Evolutionary conservation across 1,140 invertebrate species (phyloP), one percentile per base, ranked within the genome.

Genomic region (Rhopalosiphum maidis): DNA sequence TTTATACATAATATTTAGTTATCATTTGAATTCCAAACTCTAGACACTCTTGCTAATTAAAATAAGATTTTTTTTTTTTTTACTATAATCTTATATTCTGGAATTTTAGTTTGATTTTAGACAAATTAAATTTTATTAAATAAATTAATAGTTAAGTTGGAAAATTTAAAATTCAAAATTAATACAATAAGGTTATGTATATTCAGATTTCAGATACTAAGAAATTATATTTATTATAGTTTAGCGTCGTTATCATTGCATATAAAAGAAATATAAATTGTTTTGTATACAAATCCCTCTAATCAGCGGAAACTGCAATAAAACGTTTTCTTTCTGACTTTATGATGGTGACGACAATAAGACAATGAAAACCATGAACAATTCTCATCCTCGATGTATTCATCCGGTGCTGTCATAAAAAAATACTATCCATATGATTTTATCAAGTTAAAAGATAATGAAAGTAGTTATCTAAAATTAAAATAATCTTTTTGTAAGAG

Each of bases 381-480:
- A 43, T 41, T 30, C 35, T 37, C 23, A 30, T 54, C 15, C 54
- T 30, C 37, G 18, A 60, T 60, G 37, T 68, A 60, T 9, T 9
- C 22, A 90, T 60, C 51, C 25, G 25, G 25, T 21, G 23, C 2
- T 25, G 37, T 60, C 54, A 60, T 54, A 23, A 90, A 37, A 55
- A 90, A 88, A 41, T 60, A 60, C 23, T 55, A 25, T 90, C n/a
- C 41, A 55, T 68, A 91, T 30, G 60, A 54, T 83, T 83, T 37
- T 83, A 83, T 91, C 68, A 91, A 25, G 83, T 91, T 91, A 83
- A 91, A 91, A 91, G 90, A 91, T 91, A 91, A 91, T 77, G 5
- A 48, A 91, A 90, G 37, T 35, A 37, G 46, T 90, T 43, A 48
- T 22, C 3, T 3, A 35, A 51, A 88, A 48, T 25, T 21, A 87